phyloP scores from a whole-genome alignment of 1,140 invertebrate species.

The Mercenaria mercenaria region DNA sequence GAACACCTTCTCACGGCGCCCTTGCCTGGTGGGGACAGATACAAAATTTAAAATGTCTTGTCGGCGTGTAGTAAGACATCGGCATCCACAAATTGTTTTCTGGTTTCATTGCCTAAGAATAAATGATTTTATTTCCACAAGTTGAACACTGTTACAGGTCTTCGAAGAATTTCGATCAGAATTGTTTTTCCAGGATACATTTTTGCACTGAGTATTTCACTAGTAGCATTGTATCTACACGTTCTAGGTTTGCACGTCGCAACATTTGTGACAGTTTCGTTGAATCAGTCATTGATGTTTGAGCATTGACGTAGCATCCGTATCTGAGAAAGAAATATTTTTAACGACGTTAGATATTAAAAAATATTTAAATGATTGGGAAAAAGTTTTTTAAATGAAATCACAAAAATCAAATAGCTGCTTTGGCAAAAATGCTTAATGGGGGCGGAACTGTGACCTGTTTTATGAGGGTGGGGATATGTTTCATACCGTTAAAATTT shows the following conservation, averaged over 20 bases:
- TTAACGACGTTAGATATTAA: too few relatives aligned
- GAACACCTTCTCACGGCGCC: conserved; percentile 33
- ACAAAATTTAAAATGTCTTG: conserved; percentile 49
- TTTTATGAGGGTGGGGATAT: too few relatives aligned
- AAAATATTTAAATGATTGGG: too few relatives aligned
- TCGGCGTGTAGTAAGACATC: conserved; percentile 59
- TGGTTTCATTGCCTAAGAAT: conserved; percentile 74
- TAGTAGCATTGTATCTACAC: conserved; percentile 37
- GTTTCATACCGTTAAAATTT: too few relatives aligned
- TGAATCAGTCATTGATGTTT: conserved; percentile 16
- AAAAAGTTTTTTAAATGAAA: too few relatives aligned
- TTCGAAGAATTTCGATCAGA: conserved; percentile 18
- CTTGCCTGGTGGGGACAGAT: conserved; percentile 38
- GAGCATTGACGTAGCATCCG: not conserved
- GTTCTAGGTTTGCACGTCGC: conserved; percentile 43
- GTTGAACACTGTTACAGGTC: conserved; percentile 61
- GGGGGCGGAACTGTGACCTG: too few relatives aligned
- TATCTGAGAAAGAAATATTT: not conserved
- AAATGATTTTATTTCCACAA: conserved; percentile 47
- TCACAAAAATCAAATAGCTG: too few relatives aligned
- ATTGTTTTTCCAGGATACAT: conserved; percentile 55
- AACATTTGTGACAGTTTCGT: conserved; percentile 38
- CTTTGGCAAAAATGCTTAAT: too few relatives aligned
- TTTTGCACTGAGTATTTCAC: conserved; percentile 53
- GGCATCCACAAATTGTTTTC: conserved; percentile 75